Evolutionary conservation across 2,888 invertebrate species (phyloP).

Genomic region (Leptinotarsa rubiginosa): DNA sequence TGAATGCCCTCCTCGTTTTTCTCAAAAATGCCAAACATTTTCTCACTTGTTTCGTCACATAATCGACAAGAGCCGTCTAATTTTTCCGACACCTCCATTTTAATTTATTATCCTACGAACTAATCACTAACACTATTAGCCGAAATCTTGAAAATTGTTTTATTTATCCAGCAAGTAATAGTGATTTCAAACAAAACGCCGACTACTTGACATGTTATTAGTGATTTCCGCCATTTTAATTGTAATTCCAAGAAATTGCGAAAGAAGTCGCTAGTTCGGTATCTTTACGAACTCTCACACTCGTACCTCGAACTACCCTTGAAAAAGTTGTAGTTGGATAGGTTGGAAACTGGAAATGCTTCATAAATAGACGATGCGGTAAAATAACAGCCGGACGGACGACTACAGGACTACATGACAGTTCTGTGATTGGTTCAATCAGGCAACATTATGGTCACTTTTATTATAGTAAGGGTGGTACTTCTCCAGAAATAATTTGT

Average conservation of each 20-base stretch:
- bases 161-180: constrained; percentile 34
- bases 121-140: constrained; percentile 29
- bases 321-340: too few relatives aligned
- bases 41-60: constrained; percentile 59
- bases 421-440: too few relatives aligned
- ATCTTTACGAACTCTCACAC: constrained; percentile 3
- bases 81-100: constrained; percentile 48
- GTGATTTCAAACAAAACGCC: constrained; percentile 55
- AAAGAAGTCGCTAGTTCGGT: constrained; percentile 36
- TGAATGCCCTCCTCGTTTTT: constrained; percentile 63
- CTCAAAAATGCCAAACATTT: constrained; percentile 63
- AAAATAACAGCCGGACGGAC: too few relatives aligned
- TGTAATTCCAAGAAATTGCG: constrained; percentile 30
- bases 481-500: too few relatives aligned
- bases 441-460: too few relatives aligned
- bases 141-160: constrained; percentile 39
- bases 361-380: too few relatives aligned
- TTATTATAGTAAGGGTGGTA: too few relatives aligned
- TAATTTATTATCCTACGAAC: constrained; percentile 21
- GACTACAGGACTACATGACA: too few relatives aligned
- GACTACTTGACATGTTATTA: constrained; percentile 55
- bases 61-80: constrained; percentile 61
- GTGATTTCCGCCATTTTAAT: constrained; percentile 55
- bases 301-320: too few relatives aligned
- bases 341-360: too few relatives aligned